These are phyloP conservation scores for Heterocephalus glaber DNA, from an alignment of 2,113 vertebrate species.

Conservation along the genomic window DNA sequence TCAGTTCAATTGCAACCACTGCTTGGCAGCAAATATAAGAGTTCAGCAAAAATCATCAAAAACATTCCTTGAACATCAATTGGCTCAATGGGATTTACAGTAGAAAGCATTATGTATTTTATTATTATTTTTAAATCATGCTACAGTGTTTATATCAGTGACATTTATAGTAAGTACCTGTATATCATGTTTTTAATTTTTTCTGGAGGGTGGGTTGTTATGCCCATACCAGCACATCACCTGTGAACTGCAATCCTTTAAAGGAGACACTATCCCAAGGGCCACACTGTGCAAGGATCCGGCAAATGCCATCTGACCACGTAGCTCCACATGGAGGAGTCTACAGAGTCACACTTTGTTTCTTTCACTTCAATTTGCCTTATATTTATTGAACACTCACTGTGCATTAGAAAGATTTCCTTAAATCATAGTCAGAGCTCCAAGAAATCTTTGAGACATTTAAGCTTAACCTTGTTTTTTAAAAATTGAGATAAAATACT, in stretches of 20 bases:
- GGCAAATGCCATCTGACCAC: neutral
- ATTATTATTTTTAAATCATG: conserved; percentile 4
- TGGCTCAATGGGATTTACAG: neutral
- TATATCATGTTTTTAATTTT: neutral
- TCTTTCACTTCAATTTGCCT: neutral
- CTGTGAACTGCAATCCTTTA: neutral
- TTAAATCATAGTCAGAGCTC: neutral
- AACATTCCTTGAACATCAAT: conserved; percentile 19
- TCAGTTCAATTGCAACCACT: neutral
- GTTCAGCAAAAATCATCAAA: conserved; percentile 14
- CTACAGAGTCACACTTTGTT: neutral
- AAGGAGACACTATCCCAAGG: neutral
- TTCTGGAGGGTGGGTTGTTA: neutral
- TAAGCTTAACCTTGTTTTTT: neutral
- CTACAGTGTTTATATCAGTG: neutral
- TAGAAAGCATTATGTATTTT: neutral
- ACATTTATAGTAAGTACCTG: neutral
- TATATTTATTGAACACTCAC: neutral
- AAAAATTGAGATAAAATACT: neutral
- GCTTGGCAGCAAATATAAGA: neutral
- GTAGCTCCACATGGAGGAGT: neutral
- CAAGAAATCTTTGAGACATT: conserved; percentile 36
- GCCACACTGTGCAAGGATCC: neutral
- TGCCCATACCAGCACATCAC: neutral
- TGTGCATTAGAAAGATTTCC: neutral